Evolutionary conservation across 1,140 invertebrate genomes (phyloP).

Genomic region (Cataglyphis hispanica): DNA sequence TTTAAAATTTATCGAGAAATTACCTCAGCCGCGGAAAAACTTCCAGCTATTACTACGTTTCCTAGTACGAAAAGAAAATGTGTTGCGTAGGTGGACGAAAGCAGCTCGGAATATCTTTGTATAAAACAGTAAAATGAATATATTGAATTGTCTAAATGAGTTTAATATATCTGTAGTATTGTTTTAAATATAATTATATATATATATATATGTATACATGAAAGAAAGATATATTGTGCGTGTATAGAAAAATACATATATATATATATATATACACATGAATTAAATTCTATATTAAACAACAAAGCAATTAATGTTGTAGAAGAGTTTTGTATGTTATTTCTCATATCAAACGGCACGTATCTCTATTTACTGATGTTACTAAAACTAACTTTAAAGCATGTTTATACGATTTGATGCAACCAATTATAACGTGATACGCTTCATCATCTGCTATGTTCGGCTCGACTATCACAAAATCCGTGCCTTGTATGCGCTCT

Average conservation of each 20-base stretch:
- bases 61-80: background rate
- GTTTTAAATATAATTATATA: background rate
- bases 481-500: background rate
- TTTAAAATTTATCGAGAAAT: background rate
- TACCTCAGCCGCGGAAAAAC: slow-evolving; percentile 5
- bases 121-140: background rate
- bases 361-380: background rate
- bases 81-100: slow-evolving; percentile 7
- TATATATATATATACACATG: too few relatives aligned
- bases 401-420: slow-evolving; percentile 18
- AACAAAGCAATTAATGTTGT: background rate
- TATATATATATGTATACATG: too few relatives aligned
- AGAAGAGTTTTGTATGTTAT: background rate
- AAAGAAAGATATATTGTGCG: background rate
- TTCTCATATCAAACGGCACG: background rate
- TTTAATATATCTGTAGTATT: background rate
- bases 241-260: too few relatives aligned
- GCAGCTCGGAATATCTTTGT: slow-evolving; percentile 19
- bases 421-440: slow-evolving; percentile 3
- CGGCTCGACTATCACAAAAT: background rate
- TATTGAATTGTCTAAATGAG: background rate
- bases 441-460: background rate
- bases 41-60: background rate
- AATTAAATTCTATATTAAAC: background rate
- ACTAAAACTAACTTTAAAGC: slow-evolving; percentile 21